Evolutionary conservation across 2,797 vertebrate species (phyloP).

Genomic region (Ptychadena robeensis): DNA sequence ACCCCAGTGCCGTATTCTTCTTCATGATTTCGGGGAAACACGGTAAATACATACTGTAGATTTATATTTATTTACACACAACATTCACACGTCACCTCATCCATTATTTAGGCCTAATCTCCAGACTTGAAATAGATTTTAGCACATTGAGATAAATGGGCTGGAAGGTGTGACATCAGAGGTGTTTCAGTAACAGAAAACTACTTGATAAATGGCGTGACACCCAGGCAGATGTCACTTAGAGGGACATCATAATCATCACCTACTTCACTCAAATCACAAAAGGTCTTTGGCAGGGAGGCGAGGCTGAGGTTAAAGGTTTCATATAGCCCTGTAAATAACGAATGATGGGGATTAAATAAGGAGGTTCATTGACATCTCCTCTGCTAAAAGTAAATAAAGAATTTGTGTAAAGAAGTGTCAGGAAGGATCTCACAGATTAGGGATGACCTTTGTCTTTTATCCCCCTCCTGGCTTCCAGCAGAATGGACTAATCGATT

Average conservation of each 20-base stretch:
- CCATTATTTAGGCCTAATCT: neutral
- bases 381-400: neutral
- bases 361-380: neutral
- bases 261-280: neutral
- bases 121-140: neutral
- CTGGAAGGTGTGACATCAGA: neutral
- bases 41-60: too few relatives aligned
- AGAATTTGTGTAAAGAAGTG: neutral
- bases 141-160: neutral
- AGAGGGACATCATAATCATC: neutral
- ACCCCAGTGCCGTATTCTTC: too few relatives aligned
- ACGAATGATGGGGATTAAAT: neutral
- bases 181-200: slow-evolving; percentile 1
- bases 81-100: neutral
- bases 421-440: neutral
- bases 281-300: neutral
- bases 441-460: neutral
- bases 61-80: too few relatives aligned
- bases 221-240: neutral
- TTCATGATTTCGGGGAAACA: too few relatives aligned
- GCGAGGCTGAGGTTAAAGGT: slow-evolving; percentile 3
- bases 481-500: too few relatives aligned
- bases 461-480: neutral
- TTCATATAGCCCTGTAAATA: neutral
- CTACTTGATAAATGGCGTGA: neutral